Evolutionary conservation across 2,797 vertebrate genomes (phyloP).

Genomic region (Pseudochirops cupreus): DNA sequence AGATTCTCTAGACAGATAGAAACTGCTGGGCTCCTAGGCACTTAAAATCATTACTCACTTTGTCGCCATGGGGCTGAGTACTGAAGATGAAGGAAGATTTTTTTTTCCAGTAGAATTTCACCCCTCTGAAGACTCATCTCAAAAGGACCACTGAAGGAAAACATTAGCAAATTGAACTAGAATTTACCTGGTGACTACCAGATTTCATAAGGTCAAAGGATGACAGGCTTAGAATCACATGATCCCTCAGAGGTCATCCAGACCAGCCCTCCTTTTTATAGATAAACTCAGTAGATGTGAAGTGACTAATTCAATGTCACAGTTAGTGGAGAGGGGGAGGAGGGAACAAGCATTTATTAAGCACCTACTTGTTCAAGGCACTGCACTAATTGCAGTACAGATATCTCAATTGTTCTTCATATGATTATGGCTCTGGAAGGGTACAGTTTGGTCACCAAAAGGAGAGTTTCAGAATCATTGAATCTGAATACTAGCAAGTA

Average conservation of each 20-base stretch:
- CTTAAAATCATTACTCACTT: neutral
- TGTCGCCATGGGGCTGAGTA: conserved; percentile 29
- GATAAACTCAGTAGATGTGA: neutral
- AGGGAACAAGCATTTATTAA: neutral
- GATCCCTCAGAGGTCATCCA: neutral
- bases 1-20: neutral
- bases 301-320: neutral
- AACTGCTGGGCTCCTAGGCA: neutral
- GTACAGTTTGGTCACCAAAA: neutral
- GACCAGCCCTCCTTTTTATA: neutral
- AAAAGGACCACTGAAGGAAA: neutral
- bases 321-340: neutral
- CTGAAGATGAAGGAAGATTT: neutral
- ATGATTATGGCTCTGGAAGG: neutral
- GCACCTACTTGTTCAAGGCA: neutral
- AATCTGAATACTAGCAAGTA: neutral
- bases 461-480: neutral
- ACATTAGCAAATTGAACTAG: neutral
- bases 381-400: neutral
- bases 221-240: neutral
- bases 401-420: neutral
- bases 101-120: conserved; percentile 6
- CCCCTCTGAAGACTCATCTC: neutral
- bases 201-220: neutral
- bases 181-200: neutral